phyloP scores from a whole-genome alignment of 2,113 vertebrate genomes.

The Cricetomys ansorgei region DNA sequence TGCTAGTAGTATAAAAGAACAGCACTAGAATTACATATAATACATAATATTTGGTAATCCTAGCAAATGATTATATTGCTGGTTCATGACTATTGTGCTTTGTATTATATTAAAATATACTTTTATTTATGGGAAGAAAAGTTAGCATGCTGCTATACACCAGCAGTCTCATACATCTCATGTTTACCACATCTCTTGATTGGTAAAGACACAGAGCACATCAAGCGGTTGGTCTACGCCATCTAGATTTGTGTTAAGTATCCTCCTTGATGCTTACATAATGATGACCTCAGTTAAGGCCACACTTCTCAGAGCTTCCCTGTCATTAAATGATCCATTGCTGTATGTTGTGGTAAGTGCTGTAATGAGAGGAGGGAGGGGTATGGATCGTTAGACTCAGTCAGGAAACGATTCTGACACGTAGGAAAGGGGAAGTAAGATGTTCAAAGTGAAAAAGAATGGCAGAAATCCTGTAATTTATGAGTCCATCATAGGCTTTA shows the following conservation, averaged over 20 bases:
- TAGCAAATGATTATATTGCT: neutral
- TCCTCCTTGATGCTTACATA: neutral
- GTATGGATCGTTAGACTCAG: neutral
- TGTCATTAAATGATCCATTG: too few species aligned
- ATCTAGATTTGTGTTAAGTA: neutral
- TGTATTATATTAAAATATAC: neutral
- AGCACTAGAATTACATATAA: neutral
- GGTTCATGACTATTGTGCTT: neutral
- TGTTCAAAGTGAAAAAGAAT: slow-evolving; percentile 4
- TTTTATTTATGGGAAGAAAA: neutral
- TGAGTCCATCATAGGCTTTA: neutral
- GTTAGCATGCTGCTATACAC: too few species aligned
- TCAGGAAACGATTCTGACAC: neutral
- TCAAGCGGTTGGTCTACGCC: neutral
- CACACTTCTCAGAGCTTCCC: neutral
- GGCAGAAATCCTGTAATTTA: neutral
- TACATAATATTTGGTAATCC: neutral
- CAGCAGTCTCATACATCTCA: neutral
- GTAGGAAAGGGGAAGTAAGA: neutral
- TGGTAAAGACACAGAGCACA: neutral
- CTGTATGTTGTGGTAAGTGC: neutral
- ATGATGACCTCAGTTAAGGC: neutral
- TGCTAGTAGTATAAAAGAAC: neutral
- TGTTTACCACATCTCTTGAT: neutral
- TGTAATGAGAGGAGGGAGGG: neutral